Percentiles rank a stretch among this genome's conserved stretches.
These are phyloP conservation scores for Pedionomus torquatus DNA, from an alignment of 2,113 vertebrate species.

Conservation along the genomic window DNA sequence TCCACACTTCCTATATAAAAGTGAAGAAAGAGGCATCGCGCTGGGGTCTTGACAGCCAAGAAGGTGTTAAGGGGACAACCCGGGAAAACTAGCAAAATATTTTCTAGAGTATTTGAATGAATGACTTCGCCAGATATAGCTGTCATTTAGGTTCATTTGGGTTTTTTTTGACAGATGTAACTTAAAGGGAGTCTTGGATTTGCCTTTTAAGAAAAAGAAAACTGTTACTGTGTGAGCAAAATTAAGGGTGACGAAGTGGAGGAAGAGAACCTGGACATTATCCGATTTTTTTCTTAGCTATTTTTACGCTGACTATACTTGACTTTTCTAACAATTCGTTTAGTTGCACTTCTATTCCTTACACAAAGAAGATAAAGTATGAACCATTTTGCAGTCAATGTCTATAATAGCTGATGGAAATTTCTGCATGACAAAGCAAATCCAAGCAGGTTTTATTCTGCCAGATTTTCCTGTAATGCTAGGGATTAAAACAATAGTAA, in stretches of 20 bases:
- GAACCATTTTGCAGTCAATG: neutral
- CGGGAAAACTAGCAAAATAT: neutral
- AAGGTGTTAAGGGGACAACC: neutral
- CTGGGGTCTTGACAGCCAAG: neutral
- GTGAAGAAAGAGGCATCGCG: neutral
- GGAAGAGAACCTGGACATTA: neutral
- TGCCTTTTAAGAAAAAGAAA: neutral
- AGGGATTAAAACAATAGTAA: neutral
- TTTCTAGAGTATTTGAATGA: neutral
- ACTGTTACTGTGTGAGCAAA: neutral
- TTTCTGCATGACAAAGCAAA: neutral
- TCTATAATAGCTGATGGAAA: neutral
- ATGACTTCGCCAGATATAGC: neutral
- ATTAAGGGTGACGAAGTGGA: neutral
- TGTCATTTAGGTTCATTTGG: neutral
- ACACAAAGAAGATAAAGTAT: neutral
- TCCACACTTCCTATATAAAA: neutral
- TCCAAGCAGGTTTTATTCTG: neutral
- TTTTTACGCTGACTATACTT: neutral
- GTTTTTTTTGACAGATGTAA: neutral
- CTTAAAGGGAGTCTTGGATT: neutral
- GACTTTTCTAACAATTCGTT: neutral
- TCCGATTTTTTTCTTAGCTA: neutral
- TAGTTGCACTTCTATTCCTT: neutral
- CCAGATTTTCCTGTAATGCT: neutral